Conservation (phyloP, 1,140 invertebrate genomes). For the Campoletis sonorensis region DNA sequence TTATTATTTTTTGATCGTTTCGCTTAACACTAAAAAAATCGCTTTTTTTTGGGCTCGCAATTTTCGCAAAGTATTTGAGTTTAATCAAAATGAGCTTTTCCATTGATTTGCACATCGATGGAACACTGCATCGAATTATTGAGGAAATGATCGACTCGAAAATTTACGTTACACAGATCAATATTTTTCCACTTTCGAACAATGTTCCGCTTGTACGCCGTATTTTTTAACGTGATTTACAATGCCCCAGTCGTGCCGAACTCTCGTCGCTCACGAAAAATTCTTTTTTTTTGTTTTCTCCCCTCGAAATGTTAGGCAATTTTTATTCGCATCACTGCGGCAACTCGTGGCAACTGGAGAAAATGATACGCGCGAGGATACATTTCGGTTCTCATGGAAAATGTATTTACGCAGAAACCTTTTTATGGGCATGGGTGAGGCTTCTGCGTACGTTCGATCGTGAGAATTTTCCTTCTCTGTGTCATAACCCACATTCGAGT, state of each 20-base stretch:
- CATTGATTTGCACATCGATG: no score
- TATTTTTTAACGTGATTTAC: constrained; percentile 5
- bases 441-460: neutral
- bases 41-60: no score
- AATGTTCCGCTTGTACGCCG: neutral
- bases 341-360: neutral
- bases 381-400: neutral
- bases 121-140: no score
- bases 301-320: neutral
- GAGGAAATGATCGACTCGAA: no score
- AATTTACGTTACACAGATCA: no score
- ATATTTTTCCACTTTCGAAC: neutral
- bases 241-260: neutral
- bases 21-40: no score
- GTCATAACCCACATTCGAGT: neutral
- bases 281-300: neutral
- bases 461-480: neutral
- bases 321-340: neutral
- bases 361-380: neutral
- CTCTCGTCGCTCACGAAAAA: neutral
- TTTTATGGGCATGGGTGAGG: neutral
- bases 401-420: neutral
- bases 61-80: no score
- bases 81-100: no score
- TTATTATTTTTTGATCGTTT: no score